Percentiles rank a stretch among this genome's conserved stretches.
These are phyloP conservation scores for Ostrea edulis DNA, from an alignment of 1,140 invertebrate species.

Conservation along the genomic window DNA sequence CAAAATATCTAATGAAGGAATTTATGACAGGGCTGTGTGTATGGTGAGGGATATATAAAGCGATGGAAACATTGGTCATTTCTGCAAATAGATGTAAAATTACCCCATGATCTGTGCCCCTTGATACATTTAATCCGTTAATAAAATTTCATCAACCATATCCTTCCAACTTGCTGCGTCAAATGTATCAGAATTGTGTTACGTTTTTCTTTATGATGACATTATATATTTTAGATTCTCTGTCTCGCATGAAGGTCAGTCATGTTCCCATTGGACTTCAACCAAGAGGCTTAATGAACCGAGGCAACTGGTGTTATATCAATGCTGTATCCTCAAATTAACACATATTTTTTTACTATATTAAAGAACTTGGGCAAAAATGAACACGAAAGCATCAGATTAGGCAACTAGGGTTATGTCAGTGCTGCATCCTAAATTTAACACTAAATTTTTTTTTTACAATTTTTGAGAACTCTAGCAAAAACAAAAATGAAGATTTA, in stretches of 20 bases:
- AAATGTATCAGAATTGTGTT: background rate
- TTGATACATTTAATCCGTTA: too few relatives aligned
- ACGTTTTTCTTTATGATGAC: background rate
- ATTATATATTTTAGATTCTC: slow-evolving; percentile 57
- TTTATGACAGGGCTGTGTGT: too few relatives aligned
- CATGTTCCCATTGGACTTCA: slow-evolving; percentile 80
- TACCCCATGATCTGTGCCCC: too few relatives aligned
- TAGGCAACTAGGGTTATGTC: slow-evolving; percentile 97
- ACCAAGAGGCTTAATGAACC: slow-evolving; percentile 93
- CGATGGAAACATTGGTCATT: too few relatives aligned
- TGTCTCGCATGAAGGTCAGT: slow-evolving; percentile 57
- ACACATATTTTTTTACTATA: too few relatives aligned
- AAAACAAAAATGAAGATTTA: background rate
- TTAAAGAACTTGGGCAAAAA: too few relatives aligned
- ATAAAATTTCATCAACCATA: too few relatives aligned
- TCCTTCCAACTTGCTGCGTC: too few relatives aligned
- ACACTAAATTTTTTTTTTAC: background rate
- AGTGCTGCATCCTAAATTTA: slow-evolving; percentile 84
- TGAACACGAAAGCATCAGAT: too few relatives aligned
- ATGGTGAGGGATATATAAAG: too few relatives aligned
- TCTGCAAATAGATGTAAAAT: too few relatives aligned
- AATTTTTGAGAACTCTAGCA: background rate
- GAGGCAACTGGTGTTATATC: slow-evolving; percentile 96
- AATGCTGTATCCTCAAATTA: slow-evolving; percentile 85
- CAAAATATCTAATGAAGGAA: too few relatives aligned